A percentile compares a stretch with the other conserved stretches of the same genome.
Evolutionary conservation across 1,140 invertebrate species (phyloP).

Genomic region (Harpegnathos saltator): DNA sequence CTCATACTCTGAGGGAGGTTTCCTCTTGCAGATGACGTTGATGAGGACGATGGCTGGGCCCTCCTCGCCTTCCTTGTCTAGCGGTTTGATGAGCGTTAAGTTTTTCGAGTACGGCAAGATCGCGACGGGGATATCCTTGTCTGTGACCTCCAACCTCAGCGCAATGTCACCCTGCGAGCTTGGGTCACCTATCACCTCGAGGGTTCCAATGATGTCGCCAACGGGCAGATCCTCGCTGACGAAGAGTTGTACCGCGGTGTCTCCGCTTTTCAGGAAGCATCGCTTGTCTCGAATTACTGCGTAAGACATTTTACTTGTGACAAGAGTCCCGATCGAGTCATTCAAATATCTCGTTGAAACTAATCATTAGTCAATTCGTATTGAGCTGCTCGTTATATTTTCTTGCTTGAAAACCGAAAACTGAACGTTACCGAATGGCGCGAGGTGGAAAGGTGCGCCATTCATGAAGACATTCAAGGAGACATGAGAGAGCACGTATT

Average conservation of each 20-base stretch:
- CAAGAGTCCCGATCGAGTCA: no score
- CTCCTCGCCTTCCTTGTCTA: constrained; percentile 94
- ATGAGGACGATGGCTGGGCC: constrained; percentile 94
- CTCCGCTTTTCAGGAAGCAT: constrained; percentile 95
- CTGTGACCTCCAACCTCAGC: constrained; percentile 91
- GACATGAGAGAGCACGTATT: background rate
- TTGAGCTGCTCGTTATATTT: no score
- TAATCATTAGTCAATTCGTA: no score
- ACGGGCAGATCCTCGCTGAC: constrained; percentile 94
- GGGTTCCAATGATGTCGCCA: constrained; percentile 91
- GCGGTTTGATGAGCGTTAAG: constrained; percentile 90
- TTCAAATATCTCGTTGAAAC: no score
- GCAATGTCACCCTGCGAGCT: constrained; percentile 91
- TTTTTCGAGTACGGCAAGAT: constrained; percentile 93
- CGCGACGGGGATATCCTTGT: constrained; percentile 89
- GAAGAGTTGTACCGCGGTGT: constrained; percentile 95
- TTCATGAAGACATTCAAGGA: constrained; percentile 1
- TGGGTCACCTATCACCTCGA: constrained; percentile 93
- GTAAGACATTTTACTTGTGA: background rate
- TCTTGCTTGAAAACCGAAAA: no score
- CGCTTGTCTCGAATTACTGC: constrained; percentile 90
- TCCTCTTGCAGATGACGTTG: constrained; percentile 93
- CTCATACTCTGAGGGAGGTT: constrained; percentile 93
- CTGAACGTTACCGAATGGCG: no score
- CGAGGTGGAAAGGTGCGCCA: background rate